phyloP scores from a whole-genome alignment of 2,888 invertebrate genomes.

The Gibbula magus region DNA sequence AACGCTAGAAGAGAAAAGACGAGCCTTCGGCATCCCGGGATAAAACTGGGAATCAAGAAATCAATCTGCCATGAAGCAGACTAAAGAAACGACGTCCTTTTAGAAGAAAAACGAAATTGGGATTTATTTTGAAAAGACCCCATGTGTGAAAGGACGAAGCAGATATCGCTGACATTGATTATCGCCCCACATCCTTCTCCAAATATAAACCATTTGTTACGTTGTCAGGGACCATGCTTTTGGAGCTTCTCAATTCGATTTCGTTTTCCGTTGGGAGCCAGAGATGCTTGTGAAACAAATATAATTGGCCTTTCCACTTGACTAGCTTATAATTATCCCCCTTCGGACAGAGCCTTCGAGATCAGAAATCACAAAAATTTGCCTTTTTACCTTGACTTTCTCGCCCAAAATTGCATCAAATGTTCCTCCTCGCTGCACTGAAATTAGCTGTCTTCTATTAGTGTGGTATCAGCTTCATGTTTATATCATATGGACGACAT shows the following conservation, averaged over 20 bases:
- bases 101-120: background rate
- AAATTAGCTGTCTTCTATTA: no score
- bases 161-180: background rate
- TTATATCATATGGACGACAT: no score
- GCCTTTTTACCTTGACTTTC: no score
- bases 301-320: background rate
- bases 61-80: background rate
- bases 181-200: background rate
- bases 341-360: background rate
- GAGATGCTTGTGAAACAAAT: background rate
- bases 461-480: no score
- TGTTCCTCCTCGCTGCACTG: no score
- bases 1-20: no score
- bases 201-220: conserved; percentile 7
- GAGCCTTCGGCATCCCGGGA: no score
- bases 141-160: background rate
- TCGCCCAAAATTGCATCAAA: no score
- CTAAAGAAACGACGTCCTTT: background rate
- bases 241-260: background rate
- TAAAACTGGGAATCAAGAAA: background rate
- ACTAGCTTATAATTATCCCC: background rate
- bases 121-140: background rate
- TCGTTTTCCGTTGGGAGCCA: background rate
- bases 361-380: no score
- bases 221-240: background rate